phyloP scores from a whole-genome alignment of 2,113 vertebrate genomes.

The Microcebus tavaratra region DNA sequence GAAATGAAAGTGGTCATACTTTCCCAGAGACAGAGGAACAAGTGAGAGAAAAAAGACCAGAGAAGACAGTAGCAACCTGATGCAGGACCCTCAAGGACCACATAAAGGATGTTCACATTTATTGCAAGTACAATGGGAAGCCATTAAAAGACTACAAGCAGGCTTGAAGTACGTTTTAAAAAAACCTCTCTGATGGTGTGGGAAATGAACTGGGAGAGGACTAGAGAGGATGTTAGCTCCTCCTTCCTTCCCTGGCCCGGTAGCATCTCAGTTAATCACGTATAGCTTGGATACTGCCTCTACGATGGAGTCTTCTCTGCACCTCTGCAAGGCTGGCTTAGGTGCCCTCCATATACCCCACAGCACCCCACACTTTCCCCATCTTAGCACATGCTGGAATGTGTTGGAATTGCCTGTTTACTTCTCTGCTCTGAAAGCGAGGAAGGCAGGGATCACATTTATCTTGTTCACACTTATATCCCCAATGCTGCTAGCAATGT shows the following conservation, averaged over 20 bases:
- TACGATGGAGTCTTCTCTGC: background rate
- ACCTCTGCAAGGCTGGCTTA: background rate
- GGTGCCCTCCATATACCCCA: background rate
- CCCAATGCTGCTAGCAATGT: background rate
- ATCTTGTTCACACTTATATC: background rate
- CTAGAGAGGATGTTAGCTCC: accelerated
- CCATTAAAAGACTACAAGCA: accelerated
- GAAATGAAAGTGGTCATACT: background rate
- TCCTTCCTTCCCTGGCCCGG: background rate
- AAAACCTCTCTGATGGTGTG: background rate
- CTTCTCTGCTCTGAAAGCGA: background rate
- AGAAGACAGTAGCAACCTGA: background rate
- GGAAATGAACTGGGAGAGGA: no score
- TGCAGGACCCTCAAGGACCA: background rate
- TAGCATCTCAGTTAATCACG: background rate
- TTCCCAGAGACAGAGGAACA: background rate
- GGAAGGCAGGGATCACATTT: background rate
- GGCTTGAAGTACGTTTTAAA: background rate
- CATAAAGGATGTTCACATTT: background rate
- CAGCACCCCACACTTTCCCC: no score
- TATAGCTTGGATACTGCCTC: accelerated
- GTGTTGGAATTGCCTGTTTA: background rate
- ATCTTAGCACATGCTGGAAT: accelerated
- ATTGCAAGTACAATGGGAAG: background rate
- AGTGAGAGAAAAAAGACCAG: background rate